Base-by-base conservation (phyloP, 35 echinoderm and acorn worm genomes). In the Hemicentrotus pulcherrimus region DNA sequence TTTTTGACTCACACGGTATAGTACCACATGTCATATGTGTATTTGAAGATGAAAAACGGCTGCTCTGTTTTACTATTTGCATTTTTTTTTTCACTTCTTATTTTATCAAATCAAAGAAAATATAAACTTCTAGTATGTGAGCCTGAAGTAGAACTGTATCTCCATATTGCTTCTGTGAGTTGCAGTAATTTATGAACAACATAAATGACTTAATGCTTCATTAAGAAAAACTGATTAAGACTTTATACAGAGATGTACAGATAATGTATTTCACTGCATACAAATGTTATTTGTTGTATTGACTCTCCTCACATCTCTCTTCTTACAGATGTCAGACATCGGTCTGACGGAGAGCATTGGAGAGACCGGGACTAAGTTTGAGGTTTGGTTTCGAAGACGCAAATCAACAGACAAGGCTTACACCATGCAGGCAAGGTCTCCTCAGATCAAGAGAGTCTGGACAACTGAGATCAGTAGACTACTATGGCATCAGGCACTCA, bases 321-420 rank as follows among this genome's bases (percentile, higher is more conserved):
- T 95, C 47, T 50, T 58, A 46, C 95, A 99, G 98, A 97, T 97
- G 91, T 95, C 95, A n/a, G 98, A 99, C 59, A 97, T 97, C 88
- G 98, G 98, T 60, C 91, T 99, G 47, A 99, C 98, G 65, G 98
- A 99, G 89, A 99, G 95, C 86, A 97, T 99, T 31, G 98, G 98
- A 28, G 95, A 97, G 45, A 99, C 97, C 24, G 97, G 98, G 5
- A 89, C 97, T 14, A 99, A 97, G 94, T 96, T 99, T 88, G 94
- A 95, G 87, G 94, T 99, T 16, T 99, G 98, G 98, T 97, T 97
- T 58, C 46, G 98, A 30, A 48, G 95, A 58, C 92, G 93, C 86
- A 96, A 95, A 30, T 85, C 94, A 30, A 96, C 55, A 31, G 98
- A 97, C 59, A 97, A 96, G 86, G 92, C 92, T 15, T 99, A 99